Evolutionary conservation across 2,888 invertebrate species (phyloP), one percentile per base, ranked within the genome.

Genomic region (Coenonympha arcania): DNA sequence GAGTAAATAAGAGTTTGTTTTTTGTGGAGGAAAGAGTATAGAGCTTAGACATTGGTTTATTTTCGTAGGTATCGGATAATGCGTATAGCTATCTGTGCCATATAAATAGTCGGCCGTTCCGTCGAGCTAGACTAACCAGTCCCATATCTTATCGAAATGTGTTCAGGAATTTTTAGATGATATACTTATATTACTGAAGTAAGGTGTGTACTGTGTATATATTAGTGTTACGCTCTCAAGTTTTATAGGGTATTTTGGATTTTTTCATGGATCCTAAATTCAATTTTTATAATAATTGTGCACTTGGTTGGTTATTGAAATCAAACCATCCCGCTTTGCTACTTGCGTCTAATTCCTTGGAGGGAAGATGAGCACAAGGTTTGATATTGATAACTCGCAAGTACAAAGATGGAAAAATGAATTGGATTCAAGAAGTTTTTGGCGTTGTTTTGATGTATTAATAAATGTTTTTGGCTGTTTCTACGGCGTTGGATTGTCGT

Each of bases 71-170:
- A n/a, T 19, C 41, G 16, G 26, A 6, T 11, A 28, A 3, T 3
- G 18, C 22, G 39, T 39, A 39, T 39, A 22, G 39, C 44, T 18
- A 34, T 59, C 57, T 53, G 81, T 79, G 81, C 82, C 82, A 81
- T 80, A 76, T n/a, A n/a, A n/a, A n/a, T 64, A 55, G 62, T 52
- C 55, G 59, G 54, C 61, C 61, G 61, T 26, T 28, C 39, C 11
- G 42, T 31, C 45, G 46, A 36, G 46, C 46, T 41, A 47, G 47
- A 48, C 45, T 48, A 30, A 47, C 41, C 56, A 51, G 54, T 57
- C 79, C 78, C 82, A 80, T 82, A 83, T 83, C 82, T 83, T 80
- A 82, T 77, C 77, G 63, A 79, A 82, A 84, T 84, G 84, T 84
- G 84, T 84, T 84, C 83, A 84, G 67, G 73, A 74, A 68, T 73